Percentiles rank a stretch among this genome's conserved stretches.
phyloP scores from a whole-genome alignment of 2,797 vertebrate genomes.

The Bucorvus abyssinicus region DNA sequence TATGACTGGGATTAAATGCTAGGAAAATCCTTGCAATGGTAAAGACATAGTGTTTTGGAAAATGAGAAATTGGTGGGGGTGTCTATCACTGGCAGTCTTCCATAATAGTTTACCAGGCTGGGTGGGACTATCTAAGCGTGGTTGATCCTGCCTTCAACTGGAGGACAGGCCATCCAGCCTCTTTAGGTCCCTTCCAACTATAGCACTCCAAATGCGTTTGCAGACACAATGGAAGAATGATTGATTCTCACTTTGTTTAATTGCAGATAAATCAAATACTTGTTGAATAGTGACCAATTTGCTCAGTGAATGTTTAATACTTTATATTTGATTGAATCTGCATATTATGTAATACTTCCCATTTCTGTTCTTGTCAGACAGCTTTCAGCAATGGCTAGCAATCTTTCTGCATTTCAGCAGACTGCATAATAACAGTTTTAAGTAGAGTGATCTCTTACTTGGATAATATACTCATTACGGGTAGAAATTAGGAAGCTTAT shows the following conservation, averaged over 20 bases:
- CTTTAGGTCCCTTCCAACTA: background rate
- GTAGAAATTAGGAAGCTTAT: slow-evolving; percentile 11
- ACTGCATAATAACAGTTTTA: background rate
- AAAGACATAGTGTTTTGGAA: background rate
- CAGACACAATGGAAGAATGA: background rate
- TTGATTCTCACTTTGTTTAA: slow-evolving; percentile 13
- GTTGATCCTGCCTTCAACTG: background rate
- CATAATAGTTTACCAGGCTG: background rate
- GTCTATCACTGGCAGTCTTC: background rate
- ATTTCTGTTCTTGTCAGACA: background rate
- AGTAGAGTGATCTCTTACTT: background rate
- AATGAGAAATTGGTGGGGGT: background rate
- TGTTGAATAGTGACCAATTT: background rate
- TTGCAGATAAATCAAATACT: background rate
- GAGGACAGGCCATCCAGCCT: rapidly evolving
- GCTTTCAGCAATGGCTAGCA: background rate
- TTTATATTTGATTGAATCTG: background rate
- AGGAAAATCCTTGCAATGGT: background rate
- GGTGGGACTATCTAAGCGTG: background rate
- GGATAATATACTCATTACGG: background rate
- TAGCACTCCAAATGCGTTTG: background rate
- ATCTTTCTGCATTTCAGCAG: background rate
- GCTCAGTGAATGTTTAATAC: background rate
- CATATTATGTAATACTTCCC: background rate
- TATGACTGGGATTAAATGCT: background rate